Base-by-base conservation (phyloP, 2,113 vertebrate genomes). In the Xenopus borealis region DNA sequence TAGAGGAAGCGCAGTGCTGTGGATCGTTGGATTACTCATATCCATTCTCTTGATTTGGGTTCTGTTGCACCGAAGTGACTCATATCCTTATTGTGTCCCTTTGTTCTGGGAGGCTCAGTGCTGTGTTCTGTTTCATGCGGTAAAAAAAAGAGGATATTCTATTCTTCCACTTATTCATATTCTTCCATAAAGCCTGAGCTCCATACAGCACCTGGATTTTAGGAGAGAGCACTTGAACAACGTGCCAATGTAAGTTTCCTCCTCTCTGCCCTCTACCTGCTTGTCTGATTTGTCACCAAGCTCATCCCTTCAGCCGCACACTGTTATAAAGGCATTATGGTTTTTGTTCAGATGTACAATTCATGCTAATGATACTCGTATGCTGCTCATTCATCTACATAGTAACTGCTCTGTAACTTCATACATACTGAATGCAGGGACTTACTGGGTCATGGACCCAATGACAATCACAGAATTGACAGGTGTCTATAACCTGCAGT, bases 1-100 rank as follows among this genome's bases (percentile, higher is more conserved):
- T 27, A 27, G 47, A 50, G 47, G 47, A 12, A 10, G 47, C 12
- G 47, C 47, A 55, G 14, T 55, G 20, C 19, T 23, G 33, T 16
- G 16, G 16, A 65, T 44, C 16, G 45, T 30, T 69, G 46, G 40
- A 62, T 75, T 62, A 75, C 55, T 75, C 65, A 68, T 27, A 13
- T 40, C 58, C 69, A 57, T 75, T 62, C 73, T 57, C 18, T n/a
- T 10, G 58, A 30, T 66, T 9, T 62, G 57, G 57, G 46, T 50
- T 67, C 18, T 67, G 66, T 63, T 67, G 72, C 55, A 68, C 18
- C 44, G 50, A 61, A 11, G 72, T 75, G 73, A 76, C 59, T 76
- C 73, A 76, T 52, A 62, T 45, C 9, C 66, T 69, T 58, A 30
- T 66, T 66, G 65, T 20, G 57, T 69, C 65, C 58, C 30, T 45